A percentile compares a stretch with the other conserved stretches of the same genome.
Evolutionary conservation across 2,113 vertebrate genomes (phyloP).

Genomic region (Lipophrys pholis): DNA sequence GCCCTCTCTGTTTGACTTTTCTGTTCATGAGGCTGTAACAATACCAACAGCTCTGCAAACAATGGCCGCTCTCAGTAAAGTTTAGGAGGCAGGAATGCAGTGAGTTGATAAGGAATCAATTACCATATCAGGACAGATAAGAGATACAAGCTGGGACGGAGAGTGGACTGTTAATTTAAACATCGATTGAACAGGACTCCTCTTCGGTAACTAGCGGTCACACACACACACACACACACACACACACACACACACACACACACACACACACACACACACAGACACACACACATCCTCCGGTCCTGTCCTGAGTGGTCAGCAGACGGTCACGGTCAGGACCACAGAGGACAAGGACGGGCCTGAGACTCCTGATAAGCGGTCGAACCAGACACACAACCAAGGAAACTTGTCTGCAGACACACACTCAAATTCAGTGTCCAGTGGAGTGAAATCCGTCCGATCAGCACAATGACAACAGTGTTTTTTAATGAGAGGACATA

Average conservation of each 20-base stretch:
- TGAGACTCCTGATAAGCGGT: conserved; percentile 39
- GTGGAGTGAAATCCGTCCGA: too few species aligned
- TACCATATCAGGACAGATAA: conserved; percentile 75
- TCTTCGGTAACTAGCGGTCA: conserved; percentile 47
- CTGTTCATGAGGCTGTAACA: neutral
- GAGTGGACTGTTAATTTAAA: conserved; percentile 69
- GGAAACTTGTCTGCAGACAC: too few species aligned
- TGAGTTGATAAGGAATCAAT: conserved; percentile 67
- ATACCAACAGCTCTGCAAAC: conserved; percentile 20
- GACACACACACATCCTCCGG: neutral
- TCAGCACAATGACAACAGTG: too few species aligned
- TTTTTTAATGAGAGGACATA: too few species aligned
- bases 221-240: too few species aligned
- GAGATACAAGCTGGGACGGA: conserved; percentile 52
- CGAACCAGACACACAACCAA: conserved; percentile 30
- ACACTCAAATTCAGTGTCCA: too few species aligned
- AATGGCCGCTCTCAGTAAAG: conserved; percentile 40
- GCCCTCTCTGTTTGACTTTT: too few species aligned
- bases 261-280: neutral
- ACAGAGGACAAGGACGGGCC: conserved; percentile 31
- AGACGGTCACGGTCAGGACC: conserved; percentile 23
- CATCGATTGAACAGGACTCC: conserved; percentile 67
- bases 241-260: neutral
- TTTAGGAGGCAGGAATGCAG: conserved; percentile 64
- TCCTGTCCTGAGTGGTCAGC: neutral